A percentile compares a stretch with the other conserved stretches of the same genome.
These are phyloP conservation scores for Campylomormyrus tamandua DNA, from an alignment of 2,113 vertebrate genomes.

Conservation along the genomic window DNA sequence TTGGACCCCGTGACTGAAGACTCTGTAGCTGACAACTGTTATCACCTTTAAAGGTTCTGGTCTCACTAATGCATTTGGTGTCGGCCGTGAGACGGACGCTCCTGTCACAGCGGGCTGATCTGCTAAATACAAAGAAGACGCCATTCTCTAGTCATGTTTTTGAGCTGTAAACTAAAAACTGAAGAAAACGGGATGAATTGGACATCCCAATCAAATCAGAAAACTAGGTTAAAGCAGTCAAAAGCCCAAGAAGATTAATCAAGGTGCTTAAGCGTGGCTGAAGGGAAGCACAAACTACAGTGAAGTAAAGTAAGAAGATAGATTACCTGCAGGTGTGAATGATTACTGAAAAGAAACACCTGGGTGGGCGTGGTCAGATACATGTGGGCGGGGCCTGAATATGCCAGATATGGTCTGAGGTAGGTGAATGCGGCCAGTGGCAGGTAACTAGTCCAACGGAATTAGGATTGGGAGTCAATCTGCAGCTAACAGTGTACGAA, in stretches of 20 bases:
- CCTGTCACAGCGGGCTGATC: neutral
- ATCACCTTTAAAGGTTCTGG: neutral
- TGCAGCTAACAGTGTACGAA: neutral
- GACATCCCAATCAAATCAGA: neutral
- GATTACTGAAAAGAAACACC: neutral
- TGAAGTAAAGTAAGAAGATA: neutral
- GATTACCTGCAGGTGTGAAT: neutral
- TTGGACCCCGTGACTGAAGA: neutral
- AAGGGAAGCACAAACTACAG: neutral
- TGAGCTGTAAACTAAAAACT: neutral
- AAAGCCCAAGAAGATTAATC: neutral
- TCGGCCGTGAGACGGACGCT: neutral
- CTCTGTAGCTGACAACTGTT: neutral
- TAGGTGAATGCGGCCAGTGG: neutral
- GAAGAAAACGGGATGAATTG: neutral
- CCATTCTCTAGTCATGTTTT: neutral
- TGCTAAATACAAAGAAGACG: neutral
- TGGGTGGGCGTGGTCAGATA: neutral
- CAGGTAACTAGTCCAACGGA: neutral
- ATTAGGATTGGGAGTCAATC: neutral
- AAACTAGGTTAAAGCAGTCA: neutral
- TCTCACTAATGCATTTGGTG: neutral
- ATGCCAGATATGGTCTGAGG: neutral
- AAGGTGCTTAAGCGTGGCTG: neutral
- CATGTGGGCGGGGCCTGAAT: neutral